Evolutionary conservation across 2,888 invertebrate genomes (phyloP).

Genomic region (Melanchra persicariae): DNA sequence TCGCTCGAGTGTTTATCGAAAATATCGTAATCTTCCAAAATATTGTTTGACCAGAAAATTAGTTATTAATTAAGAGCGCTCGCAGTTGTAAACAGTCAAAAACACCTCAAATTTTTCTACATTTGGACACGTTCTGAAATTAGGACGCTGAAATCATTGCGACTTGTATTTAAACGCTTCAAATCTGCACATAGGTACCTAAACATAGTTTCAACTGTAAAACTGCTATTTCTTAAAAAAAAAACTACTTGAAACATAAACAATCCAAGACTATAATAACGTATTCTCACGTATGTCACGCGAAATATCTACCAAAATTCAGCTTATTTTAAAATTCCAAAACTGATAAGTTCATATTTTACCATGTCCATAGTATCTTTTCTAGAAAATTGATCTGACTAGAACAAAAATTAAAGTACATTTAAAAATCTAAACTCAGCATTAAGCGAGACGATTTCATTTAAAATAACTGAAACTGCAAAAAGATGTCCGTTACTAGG

Average conservation of each 20-base stretch:
- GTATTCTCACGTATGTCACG: not conserved
- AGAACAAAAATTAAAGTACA: slow-evolving; percentile 15
- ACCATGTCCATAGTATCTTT: slow-evolving; percentile 9
- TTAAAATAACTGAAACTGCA: slow-evolving; percentile 33
- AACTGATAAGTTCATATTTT: slow-evolving; percentile 12
- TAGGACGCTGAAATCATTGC: no score
- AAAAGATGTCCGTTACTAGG: slow-evolving; percentile 1
- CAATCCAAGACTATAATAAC: not conserved
- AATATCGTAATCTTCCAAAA: no score
- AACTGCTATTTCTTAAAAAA: no score
- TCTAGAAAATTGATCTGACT: slow-evolving; percentile 5
- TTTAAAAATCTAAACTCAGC: slow-evolving; percentile 8
- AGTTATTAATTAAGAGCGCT: no score
- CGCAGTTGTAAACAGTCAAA: no score
- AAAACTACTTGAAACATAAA: not conserved
- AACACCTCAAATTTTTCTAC: no score
- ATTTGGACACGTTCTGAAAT: no score
- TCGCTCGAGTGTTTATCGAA: not conserved
- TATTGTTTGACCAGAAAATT: no score
- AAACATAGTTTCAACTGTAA: no score
- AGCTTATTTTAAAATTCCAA: slow-evolving; percentile 11
- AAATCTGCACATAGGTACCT: no score
- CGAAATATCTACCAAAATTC: slow-evolving; percentile 12
- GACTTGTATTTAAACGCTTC: no score
- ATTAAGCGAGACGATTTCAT: slow-evolving; percentile 25